Evolutionary conservation across 2,113 vertebrate species (phyloP).

Genomic region (Corydoras sp.): DNA sequence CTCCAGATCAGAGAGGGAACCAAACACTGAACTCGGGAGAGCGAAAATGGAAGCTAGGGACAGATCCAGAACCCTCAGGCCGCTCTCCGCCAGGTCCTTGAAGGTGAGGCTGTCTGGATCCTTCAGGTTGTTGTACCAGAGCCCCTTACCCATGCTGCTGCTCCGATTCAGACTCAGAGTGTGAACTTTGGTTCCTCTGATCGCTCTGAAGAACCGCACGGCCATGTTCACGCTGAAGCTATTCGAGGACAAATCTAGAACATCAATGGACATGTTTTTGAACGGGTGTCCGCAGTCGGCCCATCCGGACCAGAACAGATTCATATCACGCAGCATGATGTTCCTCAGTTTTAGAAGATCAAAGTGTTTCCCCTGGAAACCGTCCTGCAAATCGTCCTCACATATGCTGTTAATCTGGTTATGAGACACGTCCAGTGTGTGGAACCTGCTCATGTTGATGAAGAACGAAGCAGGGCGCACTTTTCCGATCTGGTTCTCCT

Average conservation of each 20-base stretch:
- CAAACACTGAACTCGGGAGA: slow-evolving; percentile 66
- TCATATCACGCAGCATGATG: slow-evolving; percentile 38
- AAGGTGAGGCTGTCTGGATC: slow-evolving; percentile 78
- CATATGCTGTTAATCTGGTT: slow-evolving; percentile 70
- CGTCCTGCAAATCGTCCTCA: slow-evolving; percentile 64
- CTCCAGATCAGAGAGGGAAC: slow-evolving; percentile 50
- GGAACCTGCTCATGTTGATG: slow-evolving; percentile 60
- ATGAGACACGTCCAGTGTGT: slow-evolving; percentile 56
- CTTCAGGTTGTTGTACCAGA: slow-evolving; percentile 64
- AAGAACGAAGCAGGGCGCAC: slow-evolving; percentile 74
- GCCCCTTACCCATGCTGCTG: slow-evolving; percentile 60
- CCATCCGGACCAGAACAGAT: slow-evolving; percentile 55
- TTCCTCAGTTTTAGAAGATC: slow-evolving; percentile 53
- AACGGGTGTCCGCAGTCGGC: slow-evolving; percentile 75
- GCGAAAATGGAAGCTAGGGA: slow-evolving; percentile 64
- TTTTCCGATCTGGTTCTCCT: slow-evolving; percentile 59
- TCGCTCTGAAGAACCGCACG: slow-evolving; percentile 57
- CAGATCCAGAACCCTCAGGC: slow-evolving; percentile 61
- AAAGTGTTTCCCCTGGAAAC: slow-evolving; percentile 74
- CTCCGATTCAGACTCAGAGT: slow-evolving; percentile 51
- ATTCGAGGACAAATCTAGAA: slow-evolving; percentile 61
- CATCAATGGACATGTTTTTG: slow-evolving; percentile 58
- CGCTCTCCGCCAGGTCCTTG: slow-evolving; percentile 63
- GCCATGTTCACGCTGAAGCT: slow-evolving; percentile 46
- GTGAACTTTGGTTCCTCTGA: slow-evolving; percentile 64